phyloP scores from a whole-genome alignment of 2,113 vertebrate genomes.

The Carollia perspicillata region DNA sequence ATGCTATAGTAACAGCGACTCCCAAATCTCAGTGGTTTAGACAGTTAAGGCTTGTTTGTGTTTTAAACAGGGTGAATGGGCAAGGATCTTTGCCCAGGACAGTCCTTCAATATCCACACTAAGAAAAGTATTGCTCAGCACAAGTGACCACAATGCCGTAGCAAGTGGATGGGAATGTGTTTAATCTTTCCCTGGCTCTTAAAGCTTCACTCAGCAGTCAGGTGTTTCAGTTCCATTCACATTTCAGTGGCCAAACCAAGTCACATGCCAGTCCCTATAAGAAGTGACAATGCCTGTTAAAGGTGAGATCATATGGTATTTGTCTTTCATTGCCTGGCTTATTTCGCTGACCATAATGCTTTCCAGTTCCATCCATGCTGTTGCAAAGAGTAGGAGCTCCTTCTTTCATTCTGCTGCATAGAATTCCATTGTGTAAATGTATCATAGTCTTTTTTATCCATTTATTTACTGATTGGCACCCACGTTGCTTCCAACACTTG shows the following conservation, averaged over 20 bases:
- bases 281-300: background rate
- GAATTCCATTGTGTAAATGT: too few relatives aligned
- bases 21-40: background rate
- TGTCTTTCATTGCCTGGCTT: too few relatives aligned
- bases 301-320: too few relatives aligned
- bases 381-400: too few relatives aligned
- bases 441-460: too few relatives aligned
- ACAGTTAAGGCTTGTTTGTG: background rate
- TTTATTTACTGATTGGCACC: too few relatives aligned
- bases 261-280: background rate
- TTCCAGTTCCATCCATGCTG: too few relatives aligned
- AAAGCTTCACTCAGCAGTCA: fast-evolving
- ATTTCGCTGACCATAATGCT: too few relatives aligned
- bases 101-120: fast-evolving
- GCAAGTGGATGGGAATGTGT: too few relatives aligned
- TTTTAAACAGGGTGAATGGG: fast-evolving
- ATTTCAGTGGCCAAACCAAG: fast-evolving
- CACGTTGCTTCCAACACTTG: too few relatives aligned
- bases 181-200: fast-evolving
- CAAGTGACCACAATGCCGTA: background rate
- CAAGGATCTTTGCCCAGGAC: background rate
- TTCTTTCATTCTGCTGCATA: too few relatives aligned
- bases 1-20: background rate
- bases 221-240: fast-evolving
- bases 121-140: background rate